phyloP scores from a whole-genome alignment of 2,797 vertebrate species.

The Mus minutoides region DNA sequence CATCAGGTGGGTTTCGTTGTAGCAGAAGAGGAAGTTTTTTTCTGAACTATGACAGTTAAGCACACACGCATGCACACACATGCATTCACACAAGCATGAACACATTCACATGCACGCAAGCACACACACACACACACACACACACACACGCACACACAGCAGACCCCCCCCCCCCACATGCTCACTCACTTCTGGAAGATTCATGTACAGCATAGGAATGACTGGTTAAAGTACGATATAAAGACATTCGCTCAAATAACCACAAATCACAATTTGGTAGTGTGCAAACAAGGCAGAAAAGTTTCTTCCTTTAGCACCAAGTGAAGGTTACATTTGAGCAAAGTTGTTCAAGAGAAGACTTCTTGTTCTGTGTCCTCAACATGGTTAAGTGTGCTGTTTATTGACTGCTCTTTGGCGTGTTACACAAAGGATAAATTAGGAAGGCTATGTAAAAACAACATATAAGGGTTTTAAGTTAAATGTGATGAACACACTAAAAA shows the following conservation, averaged over 20 bases:
- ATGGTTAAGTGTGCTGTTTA: conserved; percentile 12
- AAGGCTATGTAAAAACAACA: neutral
- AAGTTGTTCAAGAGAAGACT: neutral
- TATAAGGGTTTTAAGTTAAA: conserved; percentile 6
- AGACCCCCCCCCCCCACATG: neutral
- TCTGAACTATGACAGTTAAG: conserved; percentile 12
- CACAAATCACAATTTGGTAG: conserved; percentile 39
- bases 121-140: neutral
- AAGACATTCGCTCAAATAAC: conserved; percentile 33
- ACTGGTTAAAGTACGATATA: neutral
- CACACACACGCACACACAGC: neutral
- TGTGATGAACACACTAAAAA: neutral
- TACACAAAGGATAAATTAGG: neutral
- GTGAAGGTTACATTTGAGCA: conserved; percentile 28
- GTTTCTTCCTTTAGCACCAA: neutral
- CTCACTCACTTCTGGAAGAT: neutral
- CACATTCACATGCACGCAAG: neutral
- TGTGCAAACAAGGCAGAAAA: conserved; percentile 17
- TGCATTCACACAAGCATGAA: no score
- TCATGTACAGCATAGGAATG: conserved; percentile 11
- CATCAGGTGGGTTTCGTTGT: conserved; percentile 64
- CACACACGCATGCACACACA: neutral
- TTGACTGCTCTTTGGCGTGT: conserved; percentile 4
- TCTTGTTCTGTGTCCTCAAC: conserved; percentile 12
- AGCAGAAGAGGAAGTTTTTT: conserved; percentile 59